phyloP scores from a whole-genome alignment of 2,888 invertebrate species.

The Hipparchia sbordonii region DNA sequence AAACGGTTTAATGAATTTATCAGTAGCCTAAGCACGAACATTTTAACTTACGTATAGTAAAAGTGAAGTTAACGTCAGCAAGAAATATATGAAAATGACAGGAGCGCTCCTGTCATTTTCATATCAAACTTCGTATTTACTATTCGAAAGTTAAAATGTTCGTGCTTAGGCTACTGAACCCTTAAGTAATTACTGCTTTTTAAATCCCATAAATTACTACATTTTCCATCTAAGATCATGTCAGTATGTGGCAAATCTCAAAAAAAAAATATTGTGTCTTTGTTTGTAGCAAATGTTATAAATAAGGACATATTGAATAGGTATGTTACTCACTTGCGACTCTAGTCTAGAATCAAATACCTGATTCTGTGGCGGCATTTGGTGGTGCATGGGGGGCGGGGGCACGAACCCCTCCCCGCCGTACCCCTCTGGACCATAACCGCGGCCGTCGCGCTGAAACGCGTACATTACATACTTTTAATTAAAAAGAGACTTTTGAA shows the following conservation, averaged over 20 bases:
- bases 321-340: slow-evolving; percentile 14
- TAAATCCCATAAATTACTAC: not conserved
- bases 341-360: slow-evolving; percentile 45
- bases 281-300: not conserved
- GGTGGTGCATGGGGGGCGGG: slow-evolving; percentile 77
- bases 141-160: no score
- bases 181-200: not conserved
- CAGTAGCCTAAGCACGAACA: no score
- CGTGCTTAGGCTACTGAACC: no score
- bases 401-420: slow-evolving; percentile 75
- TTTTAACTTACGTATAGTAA: no score
- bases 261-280: no score
- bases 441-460: slow-evolving; percentile 71
- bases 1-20: no score
- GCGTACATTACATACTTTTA: not conserved
- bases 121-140: no score
- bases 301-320: slow-evolving; percentile 1
- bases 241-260: no score
- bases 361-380: slow-evolving; percentile 79
- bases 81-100: no score
- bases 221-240: no score
- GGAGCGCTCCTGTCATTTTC: no score
- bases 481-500: not conserved
- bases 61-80: no score
- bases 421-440: slow-evolving; percentile 75